phyloP scores from a whole-genome alignment of 2,888 invertebrate genomes.

The Tenthredo livida region DNA sequence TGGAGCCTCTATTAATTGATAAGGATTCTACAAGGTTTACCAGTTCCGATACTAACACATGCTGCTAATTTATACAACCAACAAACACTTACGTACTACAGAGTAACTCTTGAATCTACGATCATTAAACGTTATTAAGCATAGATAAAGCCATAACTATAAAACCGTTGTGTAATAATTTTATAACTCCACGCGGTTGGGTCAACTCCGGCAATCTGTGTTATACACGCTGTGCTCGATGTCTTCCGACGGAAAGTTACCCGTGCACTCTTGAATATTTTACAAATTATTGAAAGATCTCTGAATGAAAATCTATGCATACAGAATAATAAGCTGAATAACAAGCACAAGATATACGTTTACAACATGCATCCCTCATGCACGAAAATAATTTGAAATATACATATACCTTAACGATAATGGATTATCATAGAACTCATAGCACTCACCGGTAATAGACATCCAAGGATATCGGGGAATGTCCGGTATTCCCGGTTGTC shows the following conservation, averaged over 20 bases:
- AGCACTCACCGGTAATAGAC: constrained; percentile 94
- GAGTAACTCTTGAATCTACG: constrained; percentile 18
- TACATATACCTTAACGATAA: neutral
- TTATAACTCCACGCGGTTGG: constrained; percentile 10
- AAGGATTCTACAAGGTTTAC: neutral
- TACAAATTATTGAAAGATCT: neutral
- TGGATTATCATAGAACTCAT: neutral
- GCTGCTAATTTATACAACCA: neutral
- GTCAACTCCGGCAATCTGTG: constrained; percentile 9
- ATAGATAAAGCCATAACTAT: constrained; percentile 5
- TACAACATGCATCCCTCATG: neutral
- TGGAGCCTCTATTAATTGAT: constrained; percentile 15
- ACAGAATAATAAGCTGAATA: neutral
- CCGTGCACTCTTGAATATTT: neutral
- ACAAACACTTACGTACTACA: neutral
- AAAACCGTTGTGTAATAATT: constrained; percentile 30
- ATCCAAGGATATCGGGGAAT: constrained; percentile 97
- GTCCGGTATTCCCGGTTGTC: constrained; percentile 91
- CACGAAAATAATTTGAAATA: neutral
- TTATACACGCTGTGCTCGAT: neutral
- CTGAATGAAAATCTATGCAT: neutral
- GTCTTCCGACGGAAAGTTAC: constrained; percentile 17
- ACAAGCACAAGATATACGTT: neutral
- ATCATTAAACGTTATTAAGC: constrained; percentile 17
- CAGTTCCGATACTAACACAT: neutral